Conservation (phyloP, 2,113 vertebrate species). For the Rafetus swinhoei region DNA sequence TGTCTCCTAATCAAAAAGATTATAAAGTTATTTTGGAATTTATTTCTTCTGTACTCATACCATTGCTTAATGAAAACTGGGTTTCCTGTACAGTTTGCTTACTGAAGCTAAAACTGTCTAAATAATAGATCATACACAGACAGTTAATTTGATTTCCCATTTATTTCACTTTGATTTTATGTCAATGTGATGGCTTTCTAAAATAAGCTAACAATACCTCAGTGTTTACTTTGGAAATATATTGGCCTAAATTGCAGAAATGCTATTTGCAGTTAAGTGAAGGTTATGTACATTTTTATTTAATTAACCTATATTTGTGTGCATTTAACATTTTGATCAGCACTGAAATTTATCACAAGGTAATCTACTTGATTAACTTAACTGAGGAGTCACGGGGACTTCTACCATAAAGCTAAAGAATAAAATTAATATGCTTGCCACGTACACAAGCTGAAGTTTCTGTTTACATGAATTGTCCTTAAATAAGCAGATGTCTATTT, state of each 20-base stretch:
- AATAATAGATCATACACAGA: constrained; percentile 3
- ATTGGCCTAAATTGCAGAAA: not conserved
- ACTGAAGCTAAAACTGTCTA: not conserved
- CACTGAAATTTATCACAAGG: constrained; percentile 1
- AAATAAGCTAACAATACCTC: not conserved
- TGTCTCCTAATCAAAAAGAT: not conserved
- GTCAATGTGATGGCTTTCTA: not conserved
- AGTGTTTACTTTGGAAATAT: constrained; percentile 10
- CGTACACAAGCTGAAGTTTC: not conserved
- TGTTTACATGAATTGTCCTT: not conserved
- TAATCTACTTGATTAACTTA: not conserved
- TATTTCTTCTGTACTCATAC: not conserved
- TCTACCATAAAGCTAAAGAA: too few species aligned
- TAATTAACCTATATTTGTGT: not conserved
- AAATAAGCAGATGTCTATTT: not conserved
- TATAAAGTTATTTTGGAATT: constrained; percentile 19
- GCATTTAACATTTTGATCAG: not conserved
- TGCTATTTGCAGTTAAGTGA: not conserved
- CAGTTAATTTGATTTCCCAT: not conserved
- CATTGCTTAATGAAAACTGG: not conserved
- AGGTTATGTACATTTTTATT: not conserved
- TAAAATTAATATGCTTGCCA: not conserved
- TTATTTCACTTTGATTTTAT: constrained; percentile 6
- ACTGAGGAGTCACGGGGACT: too few species aligned
- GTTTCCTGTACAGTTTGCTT: constrained; percentile 6